These are phyloP conservation scores for Lepus townsendii DNA, from an alignment of 2,797 vertebrate species.

Conservation along the genomic window DNA sequence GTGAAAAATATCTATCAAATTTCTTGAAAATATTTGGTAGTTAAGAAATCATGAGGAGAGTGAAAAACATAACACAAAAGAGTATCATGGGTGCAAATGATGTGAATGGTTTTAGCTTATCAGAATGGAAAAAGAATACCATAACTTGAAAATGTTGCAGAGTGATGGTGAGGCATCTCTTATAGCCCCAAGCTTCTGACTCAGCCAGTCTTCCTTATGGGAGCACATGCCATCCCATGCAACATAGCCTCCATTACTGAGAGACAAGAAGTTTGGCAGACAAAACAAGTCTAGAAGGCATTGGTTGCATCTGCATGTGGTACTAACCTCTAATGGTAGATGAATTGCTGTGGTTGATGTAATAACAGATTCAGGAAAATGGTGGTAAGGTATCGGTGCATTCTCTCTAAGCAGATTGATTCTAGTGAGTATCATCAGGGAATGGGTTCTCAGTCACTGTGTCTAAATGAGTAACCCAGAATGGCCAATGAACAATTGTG, in stretches of 20 bases:
- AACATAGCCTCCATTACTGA: background rate
- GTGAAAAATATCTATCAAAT: background rate
- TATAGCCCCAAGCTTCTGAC: background rate
- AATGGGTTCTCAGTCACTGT: background rate
- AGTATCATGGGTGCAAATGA: background rate
- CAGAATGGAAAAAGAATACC: background rate
- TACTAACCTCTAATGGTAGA: background rate
- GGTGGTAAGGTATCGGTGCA: background rate
- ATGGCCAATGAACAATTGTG: background rate
- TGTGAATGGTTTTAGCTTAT: background rate
- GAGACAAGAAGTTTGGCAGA: background rate
- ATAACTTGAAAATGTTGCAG: background rate
- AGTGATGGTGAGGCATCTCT: too few species aligned
- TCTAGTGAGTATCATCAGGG: background rate
- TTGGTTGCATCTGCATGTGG: background rate
- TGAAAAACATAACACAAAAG: background rate
- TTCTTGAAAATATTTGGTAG: background rate
- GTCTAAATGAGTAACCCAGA: background rate
- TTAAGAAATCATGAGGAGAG: background rate
- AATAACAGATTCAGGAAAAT: background rate
- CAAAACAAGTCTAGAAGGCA: background rate
- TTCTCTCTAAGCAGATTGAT: background rate
- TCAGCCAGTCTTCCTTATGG: background rate
- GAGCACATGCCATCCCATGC: background rate
- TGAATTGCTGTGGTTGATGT: background rate